A percentile compares a stretch with the other conserved stretches of the same genome.
These are phyloP conservation scores for Andrena chrysosceles DNA, from an alignment of 2,888 invertebrate genomes.

Conservation along the genomic window DNA sequence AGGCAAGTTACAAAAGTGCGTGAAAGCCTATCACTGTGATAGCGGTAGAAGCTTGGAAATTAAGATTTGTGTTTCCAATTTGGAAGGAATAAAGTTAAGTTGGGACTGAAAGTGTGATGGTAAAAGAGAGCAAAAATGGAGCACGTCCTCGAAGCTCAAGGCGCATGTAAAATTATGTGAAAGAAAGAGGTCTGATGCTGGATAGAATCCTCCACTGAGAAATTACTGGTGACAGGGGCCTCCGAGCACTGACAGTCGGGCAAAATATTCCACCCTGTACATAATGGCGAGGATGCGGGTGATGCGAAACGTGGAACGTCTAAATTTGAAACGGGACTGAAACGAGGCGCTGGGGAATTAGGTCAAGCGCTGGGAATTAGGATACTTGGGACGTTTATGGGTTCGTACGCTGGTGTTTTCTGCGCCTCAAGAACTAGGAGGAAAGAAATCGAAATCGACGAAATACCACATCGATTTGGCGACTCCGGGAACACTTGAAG, in stretches of 20 bases:
- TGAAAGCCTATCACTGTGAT: too few relatives aligned
- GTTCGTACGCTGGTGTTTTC: neutral
- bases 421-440: neutral
- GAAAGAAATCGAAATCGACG: neutral
- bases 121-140: neutral
- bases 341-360: constrained; percentile 70
- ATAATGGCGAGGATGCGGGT: constrained; percentile 59
- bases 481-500: too few relatives aligned
- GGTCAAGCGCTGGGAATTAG: constrained; percentile 76
- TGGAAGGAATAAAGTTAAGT: too few relatives aligned
- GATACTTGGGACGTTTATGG: constrained; percentile 67
- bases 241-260: neutral
- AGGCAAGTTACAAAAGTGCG: neutral
- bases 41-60: too few relatives aligned
- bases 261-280: constrained; percentile 45
- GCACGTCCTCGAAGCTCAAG: neutral
- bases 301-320: constrained; percentile 71
- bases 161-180: neutral
- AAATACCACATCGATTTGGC: too few relatives aligned
- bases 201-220: constrained; percentile 5
- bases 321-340: constrained; percentile 78
- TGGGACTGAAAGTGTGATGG: too few relatives aligned
- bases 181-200: neutral
- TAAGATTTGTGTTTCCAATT: too few relatives aligned
- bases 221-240: neutral